Base-by-base conservation (phyloP, 2,888 invertebrate genomes). In the Agriotes lineatus region DNA sequence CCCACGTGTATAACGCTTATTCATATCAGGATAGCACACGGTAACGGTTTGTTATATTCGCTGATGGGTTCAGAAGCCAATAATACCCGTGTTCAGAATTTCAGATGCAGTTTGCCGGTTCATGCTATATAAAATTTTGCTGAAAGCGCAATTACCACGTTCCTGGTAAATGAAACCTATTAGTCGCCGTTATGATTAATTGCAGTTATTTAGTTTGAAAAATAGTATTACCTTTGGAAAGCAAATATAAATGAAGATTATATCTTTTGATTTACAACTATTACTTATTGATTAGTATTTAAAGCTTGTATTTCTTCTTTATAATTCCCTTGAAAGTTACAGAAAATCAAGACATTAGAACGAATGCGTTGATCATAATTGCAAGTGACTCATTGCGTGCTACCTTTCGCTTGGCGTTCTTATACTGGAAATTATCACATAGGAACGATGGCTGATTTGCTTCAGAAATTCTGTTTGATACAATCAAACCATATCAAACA, bases 341-440 rank as follows among this genome's bases (percentile, higher is more conserved):
- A n/a, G 37, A 9, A 37, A 20, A 57, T 57, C 39, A 57, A 57
- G 39, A 57, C 16, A 39, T 57, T 57, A n/a, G n/a, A n/a, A n/a
- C n/a, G n/a, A n/a, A 18, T 39, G 7, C 12, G 14, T 44, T 16
- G 10, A 14, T 22, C 19, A 44, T 58, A 7, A 58, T 58, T 58
- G 42, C 30, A 30, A 44, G 25, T 45, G 59, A 59, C 18, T 57
- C 30, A 44, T 59, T 59, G 59, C 59, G 59, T 59, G 59, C 44
- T 59, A 30, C 37, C 19, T 12, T 59, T n/a, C 59, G 18, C 42
- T 22, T 42, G 42, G 37, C 20, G 37, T 10, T 30, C 44, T 59
- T 44, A 18, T 16, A 59, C 44, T 3, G 30, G 18, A 20, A 42
- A 59, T 59, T 44, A 59, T 44, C 18, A 44, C 39, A n/a, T 30